phyloP scores from a whole-genome alignment of 2,888 invertebrate genomes.

The Xestia ashworthii region DNA sequence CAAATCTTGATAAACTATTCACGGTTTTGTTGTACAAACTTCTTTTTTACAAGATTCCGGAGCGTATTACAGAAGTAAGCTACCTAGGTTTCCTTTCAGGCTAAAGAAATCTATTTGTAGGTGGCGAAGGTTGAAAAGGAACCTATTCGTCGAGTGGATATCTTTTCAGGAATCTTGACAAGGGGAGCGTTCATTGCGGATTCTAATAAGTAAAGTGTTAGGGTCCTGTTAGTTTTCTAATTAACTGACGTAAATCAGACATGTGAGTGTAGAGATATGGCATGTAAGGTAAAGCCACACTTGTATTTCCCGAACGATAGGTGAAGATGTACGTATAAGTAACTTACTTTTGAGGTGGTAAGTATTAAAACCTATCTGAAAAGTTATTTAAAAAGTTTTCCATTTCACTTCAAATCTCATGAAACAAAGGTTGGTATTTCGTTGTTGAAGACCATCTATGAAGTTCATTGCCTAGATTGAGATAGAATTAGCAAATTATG shows the following conservation, averaged over 20 bases:
- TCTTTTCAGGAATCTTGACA: conserved; percentile 13
- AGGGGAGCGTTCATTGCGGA: neutral
- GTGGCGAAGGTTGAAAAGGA: neutral
- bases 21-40: neutral
- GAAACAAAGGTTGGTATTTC: neutral
- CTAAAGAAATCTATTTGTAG: neutral
- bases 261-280: neutral
- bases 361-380: neutral
- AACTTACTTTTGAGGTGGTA: neutral
- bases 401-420: neutral
- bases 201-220: neutral
- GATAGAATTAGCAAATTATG: neutral
- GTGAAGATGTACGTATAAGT: neutral
- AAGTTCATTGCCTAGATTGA: neutral
- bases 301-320: neutral
- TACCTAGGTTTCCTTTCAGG: conserved; percentile 5
- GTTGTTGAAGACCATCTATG: neutral
- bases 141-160: conserved; percentile 20
- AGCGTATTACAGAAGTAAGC: neutral
- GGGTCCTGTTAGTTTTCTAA: neutral
- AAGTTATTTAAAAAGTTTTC: neutral
- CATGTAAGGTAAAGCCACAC: neutral
- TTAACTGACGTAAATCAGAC: neutral
- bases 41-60: neutral
- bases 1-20: neutral